Evolutionary conservation across 2,113 vertebrate genomes (phyloP).

Genomic region (Myotis brandtii): DNA sequence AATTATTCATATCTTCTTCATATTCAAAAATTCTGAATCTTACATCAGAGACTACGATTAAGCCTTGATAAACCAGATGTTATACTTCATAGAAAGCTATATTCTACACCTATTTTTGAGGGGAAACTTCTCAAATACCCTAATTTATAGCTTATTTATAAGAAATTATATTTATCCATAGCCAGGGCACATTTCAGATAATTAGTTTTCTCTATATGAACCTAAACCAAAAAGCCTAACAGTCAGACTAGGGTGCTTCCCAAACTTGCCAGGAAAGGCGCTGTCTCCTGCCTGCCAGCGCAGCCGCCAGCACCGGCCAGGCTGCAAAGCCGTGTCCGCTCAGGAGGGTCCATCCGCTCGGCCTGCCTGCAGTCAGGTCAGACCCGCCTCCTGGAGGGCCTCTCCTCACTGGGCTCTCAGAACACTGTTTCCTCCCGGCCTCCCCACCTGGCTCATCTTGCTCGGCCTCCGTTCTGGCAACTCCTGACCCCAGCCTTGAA

Average conservation of each 20-base stretch:
- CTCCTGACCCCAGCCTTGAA: background rate
- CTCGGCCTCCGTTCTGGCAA: background rate
- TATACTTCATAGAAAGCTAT: background rate
- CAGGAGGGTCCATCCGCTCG: too few species aligned
- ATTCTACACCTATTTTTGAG: background rate
- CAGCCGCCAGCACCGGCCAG: too few species aligned
- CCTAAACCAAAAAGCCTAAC: background rate
- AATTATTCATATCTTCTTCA: background rate
- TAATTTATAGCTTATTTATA: background rate
- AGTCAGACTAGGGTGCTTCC: background rate
- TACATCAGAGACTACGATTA: background rate
- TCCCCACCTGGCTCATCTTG: background rate
- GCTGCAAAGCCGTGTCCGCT: too few species aligned
- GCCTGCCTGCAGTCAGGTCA: too few species aligned
- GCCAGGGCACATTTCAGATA: background rate
- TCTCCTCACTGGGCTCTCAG: background rate
- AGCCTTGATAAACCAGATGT: background rate
- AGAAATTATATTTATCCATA: background rate
- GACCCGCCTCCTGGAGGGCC: background rate
- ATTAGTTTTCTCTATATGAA: background rate
- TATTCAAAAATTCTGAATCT: background rate
- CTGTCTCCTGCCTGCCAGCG: background rate
- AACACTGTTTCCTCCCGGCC: background rate
- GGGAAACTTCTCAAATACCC: background rate
- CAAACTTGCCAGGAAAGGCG: background rate